A percentile compares a stretch with the other conserved stretches of the same genome.
phyloP scores from a whole-genome alignment of 1,140 invertebrate genomes.

The Hypothenemus hampei region DNA sequence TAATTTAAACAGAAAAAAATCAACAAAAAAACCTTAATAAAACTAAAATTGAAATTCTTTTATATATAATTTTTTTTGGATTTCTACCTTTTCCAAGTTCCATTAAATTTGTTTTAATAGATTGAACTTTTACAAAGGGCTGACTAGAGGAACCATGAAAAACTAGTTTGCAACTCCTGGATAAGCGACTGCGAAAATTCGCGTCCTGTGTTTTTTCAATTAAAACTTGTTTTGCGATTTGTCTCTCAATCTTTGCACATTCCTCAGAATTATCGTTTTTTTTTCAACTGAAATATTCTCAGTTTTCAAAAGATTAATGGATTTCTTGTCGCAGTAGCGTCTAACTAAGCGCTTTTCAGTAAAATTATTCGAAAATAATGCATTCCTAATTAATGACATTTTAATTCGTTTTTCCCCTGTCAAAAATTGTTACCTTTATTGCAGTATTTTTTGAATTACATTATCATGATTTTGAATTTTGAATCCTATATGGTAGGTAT shows the following conservation, averaged over 20 bases:
- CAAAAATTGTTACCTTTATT: no score
- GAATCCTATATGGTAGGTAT: no score
- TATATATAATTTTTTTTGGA: not conserved
- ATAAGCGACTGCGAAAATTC: slow-evolving; percentile 8
- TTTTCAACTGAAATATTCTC: not conserved
- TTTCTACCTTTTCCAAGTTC: not conserved
- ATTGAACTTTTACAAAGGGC: not conserved
- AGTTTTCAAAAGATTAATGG: not conserved
- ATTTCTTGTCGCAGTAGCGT: not conserved
- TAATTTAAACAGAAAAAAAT: not conserved
- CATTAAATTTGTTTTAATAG: not conserved
- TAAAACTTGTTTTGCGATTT: slow-evolving; percentile 2
- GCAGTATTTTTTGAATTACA: no score
- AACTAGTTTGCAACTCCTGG: slow-evolving; percentile 14
- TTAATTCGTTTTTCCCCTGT: no score
- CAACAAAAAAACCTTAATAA: not conserved
- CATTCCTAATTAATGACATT: no score
- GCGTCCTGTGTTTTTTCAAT: slow-evolving; percentile 21
- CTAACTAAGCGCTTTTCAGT: not conserved
- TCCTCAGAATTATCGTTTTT: slow-evolving; percentile 6
- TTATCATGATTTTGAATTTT: no score
- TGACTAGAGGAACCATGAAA: not conserved
- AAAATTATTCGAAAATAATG: no score
- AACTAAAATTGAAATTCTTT: not conserved
- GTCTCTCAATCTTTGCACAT: slow-evolving; percentile 13